These are phyloP conservation scores for Mycalesis mineus DNA, from an alignment of 2,888 invertebrate genomes.

Conservation along the genomic window DNA sequence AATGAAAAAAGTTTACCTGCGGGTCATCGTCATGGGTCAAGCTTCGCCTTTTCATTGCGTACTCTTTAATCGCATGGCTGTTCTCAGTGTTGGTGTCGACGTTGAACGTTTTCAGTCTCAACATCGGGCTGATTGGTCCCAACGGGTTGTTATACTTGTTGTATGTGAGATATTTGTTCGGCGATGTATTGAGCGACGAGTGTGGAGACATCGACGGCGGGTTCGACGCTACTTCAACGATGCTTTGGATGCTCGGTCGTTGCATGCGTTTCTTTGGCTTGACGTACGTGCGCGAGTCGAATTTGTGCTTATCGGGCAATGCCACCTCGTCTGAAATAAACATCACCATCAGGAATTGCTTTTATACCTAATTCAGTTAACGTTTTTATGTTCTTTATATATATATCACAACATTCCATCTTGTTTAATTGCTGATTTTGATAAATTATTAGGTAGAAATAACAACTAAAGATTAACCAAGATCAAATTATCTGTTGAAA, in stretches of 20 bases:
- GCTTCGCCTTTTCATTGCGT: constrained; percentile 60
- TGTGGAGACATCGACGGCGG: constrained; percentile 49
- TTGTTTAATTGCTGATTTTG: no score
- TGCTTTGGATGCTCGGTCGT: constrained; percentile 80
- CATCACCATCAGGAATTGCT: background rate
- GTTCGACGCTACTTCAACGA: constrained; percentile 55
- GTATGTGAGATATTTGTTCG: constrained; percentile 65
- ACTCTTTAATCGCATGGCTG: constrained; percentile 56
- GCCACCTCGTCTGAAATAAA: constrained; percentile 55
- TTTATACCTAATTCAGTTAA: no score
- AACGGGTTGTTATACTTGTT: constrained; percentile 65
- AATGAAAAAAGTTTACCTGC: constrained; percentile 44
- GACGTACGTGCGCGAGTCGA: constrained; percentile 84
- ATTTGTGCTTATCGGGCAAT: constrained; percentile 69
- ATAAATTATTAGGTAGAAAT: no score
- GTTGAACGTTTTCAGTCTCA: constrained; percentile 68
- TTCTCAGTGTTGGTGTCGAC: constrained; percentile 65
- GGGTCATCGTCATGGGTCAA: constrained; percentile 64
- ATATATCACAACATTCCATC: no score
- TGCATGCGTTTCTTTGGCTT: constrained; percentile 80
- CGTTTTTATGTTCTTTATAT: no score
- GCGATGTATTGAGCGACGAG: constrained; percentile 40
- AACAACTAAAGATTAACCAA: no score
- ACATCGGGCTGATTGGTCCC: constrained; percentile 58
- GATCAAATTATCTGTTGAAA: no score